Evolutionary conservation across 2,113 vertebrate species (phyloP).

Genomic region (Petroica traversi): DNA sequence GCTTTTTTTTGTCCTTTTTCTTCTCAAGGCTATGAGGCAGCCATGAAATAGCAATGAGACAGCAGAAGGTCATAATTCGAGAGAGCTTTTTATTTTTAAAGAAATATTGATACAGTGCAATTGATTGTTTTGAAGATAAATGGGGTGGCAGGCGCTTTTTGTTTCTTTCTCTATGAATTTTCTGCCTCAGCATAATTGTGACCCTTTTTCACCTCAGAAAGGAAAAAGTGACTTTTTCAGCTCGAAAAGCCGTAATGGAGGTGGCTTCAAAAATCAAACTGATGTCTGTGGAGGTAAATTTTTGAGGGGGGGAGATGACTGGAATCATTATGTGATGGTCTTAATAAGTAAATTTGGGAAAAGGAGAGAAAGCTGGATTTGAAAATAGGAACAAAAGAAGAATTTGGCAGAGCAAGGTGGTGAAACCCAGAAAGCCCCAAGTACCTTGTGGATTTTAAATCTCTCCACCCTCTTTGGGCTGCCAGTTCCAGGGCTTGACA

Average conservation of each 20-base stretch:
- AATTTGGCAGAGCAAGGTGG: neutral
- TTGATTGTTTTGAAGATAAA: neutral
- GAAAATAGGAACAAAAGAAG: neutral
- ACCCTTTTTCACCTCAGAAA: neutral
- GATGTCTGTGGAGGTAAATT: neutral
- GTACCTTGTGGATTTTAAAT: neutral
- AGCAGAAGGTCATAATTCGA: slow-evolving; percentile 16
- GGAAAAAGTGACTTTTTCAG: neutral
- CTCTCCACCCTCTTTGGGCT: neutral
- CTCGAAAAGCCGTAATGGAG: neutral
- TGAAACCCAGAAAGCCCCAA: neutral
- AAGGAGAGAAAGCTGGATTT: neutral
- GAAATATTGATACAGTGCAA: neutral
- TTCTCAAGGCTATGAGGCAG: neutral
- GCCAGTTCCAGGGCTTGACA: neutral
- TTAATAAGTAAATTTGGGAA: neutral
- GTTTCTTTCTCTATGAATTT: neutral
- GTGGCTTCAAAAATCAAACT: neutral
- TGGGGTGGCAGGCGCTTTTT: neutral
- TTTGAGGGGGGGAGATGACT: neutral
- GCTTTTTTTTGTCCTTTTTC: neutral
- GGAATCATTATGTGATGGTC: neutral
- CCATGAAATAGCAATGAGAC: neutral
- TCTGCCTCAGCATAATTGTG: neutral
- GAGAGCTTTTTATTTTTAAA: slow-evolving; percentile 9